A percentile compares a stretch with the other conserved stretches of the same genome.
phyloP scores from a whole-genome alignment of 2,888 invertebrate genomes.

The Cephus runcator region DNA sequence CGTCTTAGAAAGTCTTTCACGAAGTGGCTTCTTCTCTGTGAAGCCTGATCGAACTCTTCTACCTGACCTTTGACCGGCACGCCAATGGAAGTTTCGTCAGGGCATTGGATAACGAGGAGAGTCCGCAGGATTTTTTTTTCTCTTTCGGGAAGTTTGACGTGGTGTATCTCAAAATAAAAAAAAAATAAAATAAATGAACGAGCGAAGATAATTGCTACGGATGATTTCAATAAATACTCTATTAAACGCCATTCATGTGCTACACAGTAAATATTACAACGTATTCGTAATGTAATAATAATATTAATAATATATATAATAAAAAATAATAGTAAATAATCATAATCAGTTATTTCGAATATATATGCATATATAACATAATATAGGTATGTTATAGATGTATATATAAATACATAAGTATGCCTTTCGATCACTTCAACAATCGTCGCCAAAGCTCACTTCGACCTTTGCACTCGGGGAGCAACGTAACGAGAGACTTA shows the following conservation, averaged over 20 bases:
- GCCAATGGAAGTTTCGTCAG: background rate
- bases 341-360: conserved; percentile 21
- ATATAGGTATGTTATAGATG: background rate
- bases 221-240: conserved; percentile 52
- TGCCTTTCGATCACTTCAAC: conserved; percentile 1
- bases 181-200: too few species aligned
- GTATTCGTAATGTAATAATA: conserved; percentile 35
- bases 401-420: conserved; percentile 4
- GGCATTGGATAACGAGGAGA: too few species aligned
- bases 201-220: background rate
- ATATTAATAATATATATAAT: conserved; percentile 34
- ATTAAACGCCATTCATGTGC: conserved; percentile 46
- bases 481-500: background rate
- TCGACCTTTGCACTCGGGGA: background rate
- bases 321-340: conserved; percentile 34
- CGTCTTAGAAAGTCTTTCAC: background rate
- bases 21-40: background rate
- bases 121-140: too few species aligned
- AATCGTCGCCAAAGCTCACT: background rate
- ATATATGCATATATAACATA: too few species aligned
- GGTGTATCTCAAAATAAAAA: background rate
- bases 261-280: conserved; percentile 50
- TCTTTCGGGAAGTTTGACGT: too few species aligned
- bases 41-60: background rate
- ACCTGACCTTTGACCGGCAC: background rate